Conservation (phyloP, 1,140 invertebrate species). For the Drosophila nasuta region DNA sequence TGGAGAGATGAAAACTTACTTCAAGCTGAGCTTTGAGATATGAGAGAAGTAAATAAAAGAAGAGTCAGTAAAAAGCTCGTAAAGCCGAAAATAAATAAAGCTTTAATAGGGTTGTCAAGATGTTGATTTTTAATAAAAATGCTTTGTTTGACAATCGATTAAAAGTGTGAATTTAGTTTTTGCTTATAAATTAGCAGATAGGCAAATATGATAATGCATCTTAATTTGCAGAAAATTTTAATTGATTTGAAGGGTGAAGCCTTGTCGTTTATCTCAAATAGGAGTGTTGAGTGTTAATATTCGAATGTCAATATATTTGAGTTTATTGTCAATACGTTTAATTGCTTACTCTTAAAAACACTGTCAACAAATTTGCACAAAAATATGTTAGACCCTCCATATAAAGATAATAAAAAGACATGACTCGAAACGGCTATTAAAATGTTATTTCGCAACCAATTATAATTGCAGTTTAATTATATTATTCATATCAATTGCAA, state of each 20-base stretch:
- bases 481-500: constrained; percentile 42
- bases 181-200: constrained; percentile 17
- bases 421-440: constrained; percentile 32
- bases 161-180: constrained; percentile 8
- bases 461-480: constrained; percentile 66
- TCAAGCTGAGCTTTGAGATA: constrained; percentile 18
- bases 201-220: constrained; percentile 10
- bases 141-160: constrained; percentile 8
- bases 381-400: constrained; percentile 17
- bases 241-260: constrained; percentile 35
- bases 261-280: background rate
- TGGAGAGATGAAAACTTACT: background rate
- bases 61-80: background rate
- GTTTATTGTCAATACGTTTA: background rate
- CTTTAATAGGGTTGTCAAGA: constrained; percentile 46
- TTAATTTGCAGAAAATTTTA: constrained; percentile 32
- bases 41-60: background rate
- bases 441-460: constrained; percentile 44
- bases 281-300: background rate
- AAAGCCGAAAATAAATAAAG: background rate
- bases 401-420: constrained; percentile 31
- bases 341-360: constrained; percentile 15
- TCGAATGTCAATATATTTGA: constrained; percentile 1
- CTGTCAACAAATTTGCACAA: constrained; percentile 11
- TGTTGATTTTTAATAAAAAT: background rate